phyloP scores from a whole-genome alignment of 1,140 invertebrate genomes.

The Centruroides sculpturatus region DNA sequence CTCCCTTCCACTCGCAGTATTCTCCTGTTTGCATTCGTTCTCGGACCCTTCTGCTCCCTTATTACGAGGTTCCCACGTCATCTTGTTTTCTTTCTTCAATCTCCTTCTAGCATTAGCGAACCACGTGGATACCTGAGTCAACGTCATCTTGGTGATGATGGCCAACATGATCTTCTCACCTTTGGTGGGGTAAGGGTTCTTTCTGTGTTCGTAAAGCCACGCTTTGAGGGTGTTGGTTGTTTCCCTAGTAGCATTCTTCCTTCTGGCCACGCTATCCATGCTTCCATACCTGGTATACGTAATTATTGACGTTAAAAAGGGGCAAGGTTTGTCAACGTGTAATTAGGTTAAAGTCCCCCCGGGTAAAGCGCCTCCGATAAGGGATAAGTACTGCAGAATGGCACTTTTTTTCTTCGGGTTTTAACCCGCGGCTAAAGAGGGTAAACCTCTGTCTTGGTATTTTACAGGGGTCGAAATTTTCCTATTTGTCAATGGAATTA shows the following conservation, averaged over 20 bases:
- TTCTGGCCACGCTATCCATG: background rate
- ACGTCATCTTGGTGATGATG: conserved; percentile 96
- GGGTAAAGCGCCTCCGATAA: too few species aligned
- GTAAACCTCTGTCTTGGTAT: too few species aligned
- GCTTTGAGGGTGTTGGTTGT: conserved; percentile 89
- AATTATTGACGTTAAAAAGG: too few species aligned
- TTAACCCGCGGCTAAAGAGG: too few species aligned
- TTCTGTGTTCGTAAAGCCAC: conserved; percentile 96
- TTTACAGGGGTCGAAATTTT: too few species aligned
- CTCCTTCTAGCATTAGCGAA: conserved; percentile 48
- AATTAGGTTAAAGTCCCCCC: too few species aligned
- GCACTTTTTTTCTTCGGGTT: too few species aligned
- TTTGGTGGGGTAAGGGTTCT: conserved; percentile 98
- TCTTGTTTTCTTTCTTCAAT: conserved; percentile 54
- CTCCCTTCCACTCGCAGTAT: conserved; percentile 1
- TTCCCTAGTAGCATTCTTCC: conserved; percentile 92
- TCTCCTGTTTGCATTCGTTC: conserved; percentile 16
- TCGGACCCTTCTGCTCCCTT: conserved; percentile 19
- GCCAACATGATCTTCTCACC: conserved; percentile 98
- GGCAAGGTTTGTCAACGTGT: too few species aligned
- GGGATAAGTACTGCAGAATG: too few species aligned
- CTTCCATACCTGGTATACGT: background rate
- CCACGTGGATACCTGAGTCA: conserved; percentile 44
- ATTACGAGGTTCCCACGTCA: conserved; percentile 46
- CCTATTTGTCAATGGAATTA: too few species aligned